Conservation (phyloP, 1,140 invertebrate genomes). For the Hyposmocoma kahamanoa region DNA sequence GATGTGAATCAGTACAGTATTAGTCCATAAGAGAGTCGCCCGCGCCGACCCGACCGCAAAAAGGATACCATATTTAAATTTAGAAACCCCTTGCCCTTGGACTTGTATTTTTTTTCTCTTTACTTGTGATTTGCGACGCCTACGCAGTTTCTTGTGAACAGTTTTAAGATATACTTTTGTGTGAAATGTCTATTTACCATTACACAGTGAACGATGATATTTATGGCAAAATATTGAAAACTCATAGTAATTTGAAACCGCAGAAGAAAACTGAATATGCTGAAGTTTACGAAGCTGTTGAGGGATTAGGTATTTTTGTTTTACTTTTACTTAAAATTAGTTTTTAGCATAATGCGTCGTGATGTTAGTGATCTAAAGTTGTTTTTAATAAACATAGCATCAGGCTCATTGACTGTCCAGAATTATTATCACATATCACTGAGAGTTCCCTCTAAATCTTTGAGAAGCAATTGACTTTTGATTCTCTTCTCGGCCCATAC, state of each 20-base stretch:
- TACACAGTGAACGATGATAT: slow-evolving; percentile 61
- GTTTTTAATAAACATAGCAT: too few relatives aligned
- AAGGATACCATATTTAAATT: slow-evolving; percentile 52
- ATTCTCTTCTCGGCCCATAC: too few relatives aligned
- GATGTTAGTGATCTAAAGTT: too few relatives aligned
- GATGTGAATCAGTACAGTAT: slow-evolving; percentile 65
- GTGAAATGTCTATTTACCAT: slow-evolving; percentile 49
- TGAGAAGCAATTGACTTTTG: too few relatives aligned
- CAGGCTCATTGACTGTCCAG: too few relatives aligned
- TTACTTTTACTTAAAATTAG: too few relatives aligned
- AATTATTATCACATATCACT: too few relatives aligned
- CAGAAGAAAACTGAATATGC: slow-evolving; percentile 41
- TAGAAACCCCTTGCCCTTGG: slow-evolving; percentile 46
- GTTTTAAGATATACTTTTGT: slow-evolving; percentile 10
- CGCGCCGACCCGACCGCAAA: slow-evolving; percentile 47
- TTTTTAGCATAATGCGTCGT: too few relatives aligned
- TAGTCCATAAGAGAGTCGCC: slow-evolving; percentile 61
- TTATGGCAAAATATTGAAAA: slow-evolving; percentile 63
- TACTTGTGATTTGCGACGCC: slow-evolving; percentile 21
- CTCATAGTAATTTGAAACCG: slow-evolving; percentile 30
- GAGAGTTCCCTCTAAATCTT: too few relatives aligned
- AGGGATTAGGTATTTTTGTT: slow-evolving; percentile 45
- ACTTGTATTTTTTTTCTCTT: slow-evolving; percentile 33
- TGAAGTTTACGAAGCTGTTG: slow-evolving; percentile 55
- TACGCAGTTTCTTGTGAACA: slow-evolving; percentile 29